phyloP scores from a whole-genome alignment of 2,797 vertebrate species.

The Hybognathus amarus region DNA sequence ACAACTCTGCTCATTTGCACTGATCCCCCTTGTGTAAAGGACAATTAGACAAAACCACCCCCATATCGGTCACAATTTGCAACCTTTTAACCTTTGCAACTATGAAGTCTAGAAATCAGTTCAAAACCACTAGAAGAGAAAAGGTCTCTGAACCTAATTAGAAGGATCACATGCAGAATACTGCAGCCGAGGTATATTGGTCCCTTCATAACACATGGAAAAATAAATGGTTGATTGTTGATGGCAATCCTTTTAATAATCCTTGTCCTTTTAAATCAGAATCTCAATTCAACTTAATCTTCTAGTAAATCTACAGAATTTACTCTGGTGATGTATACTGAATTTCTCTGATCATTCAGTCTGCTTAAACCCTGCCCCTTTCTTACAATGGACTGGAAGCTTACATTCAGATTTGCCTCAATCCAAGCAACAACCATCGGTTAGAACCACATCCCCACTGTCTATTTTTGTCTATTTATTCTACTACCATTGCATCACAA shows the following conservation, averaged over 20 bases:
- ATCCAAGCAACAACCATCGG: neutral
- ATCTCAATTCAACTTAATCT: neutral
- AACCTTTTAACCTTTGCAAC: neutral
- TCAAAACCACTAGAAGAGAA: neutral
- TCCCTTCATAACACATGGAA: neutral
- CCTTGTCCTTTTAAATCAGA: neutral
- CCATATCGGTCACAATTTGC: constrained; percentile 17
- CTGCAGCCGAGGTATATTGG: neutral
- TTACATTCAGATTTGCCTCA: neutral
- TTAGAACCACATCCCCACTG: neutral
- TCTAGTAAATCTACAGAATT: neutral
- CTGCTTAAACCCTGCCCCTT: neutral
- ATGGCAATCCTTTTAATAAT: neutral
- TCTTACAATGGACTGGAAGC: neutral
- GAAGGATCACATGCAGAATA: neutral
- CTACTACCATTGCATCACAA: neutral
- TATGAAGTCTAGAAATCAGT: constrained; percentile 19
- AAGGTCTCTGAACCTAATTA: neutral
- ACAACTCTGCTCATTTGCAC: neutral
- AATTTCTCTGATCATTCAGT: neutral
- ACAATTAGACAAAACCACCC: constrained; percentile 25
- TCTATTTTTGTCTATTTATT: neutral
- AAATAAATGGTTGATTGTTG: neutral
- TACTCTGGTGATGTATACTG: neutral
- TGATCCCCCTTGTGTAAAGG: constrained; percentile 26